Percentiles rank a stretch among this genome's conserved stretches.
phyloP scores from a whole-genome alignment of 2,888 invertebrate genomes.

The Pammene aurita region DNA sequence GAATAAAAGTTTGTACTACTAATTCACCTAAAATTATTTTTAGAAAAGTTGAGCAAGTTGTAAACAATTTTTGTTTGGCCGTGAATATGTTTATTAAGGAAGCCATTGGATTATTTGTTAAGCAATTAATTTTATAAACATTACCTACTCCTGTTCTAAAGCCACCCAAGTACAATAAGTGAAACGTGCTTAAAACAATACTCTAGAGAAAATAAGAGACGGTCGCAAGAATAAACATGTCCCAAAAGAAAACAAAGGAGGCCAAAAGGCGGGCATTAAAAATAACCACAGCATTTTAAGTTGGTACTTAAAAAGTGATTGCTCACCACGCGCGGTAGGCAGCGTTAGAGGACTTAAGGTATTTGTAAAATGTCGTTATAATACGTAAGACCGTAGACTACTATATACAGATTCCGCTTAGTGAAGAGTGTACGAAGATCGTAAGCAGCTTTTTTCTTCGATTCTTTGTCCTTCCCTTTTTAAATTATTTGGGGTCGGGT shows the following conservation, averaged over 20 bases:
- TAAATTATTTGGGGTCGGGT: no score
- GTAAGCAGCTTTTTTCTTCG: no score
- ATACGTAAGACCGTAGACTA: constrained; percentile 47
- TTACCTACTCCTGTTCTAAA: constrained; percentile 19
- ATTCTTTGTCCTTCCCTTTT: no score
- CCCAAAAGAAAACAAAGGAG: constrained; percentile 74
- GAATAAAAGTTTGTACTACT: no score
- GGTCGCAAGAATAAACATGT: constrained; percentile 68
- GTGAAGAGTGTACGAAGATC: no score
- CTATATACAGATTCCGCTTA: background rate
- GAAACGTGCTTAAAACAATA: constrained; percentile 44
- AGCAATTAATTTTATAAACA: constrained; percentile 18
- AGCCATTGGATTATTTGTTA: constrained; percentile 2
- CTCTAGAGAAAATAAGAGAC: constrained; percentile 51
- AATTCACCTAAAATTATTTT: no score
- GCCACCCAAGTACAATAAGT: constrained; percentile 27
- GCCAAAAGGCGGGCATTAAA: constrained; percentile 66
- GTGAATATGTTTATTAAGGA: background rate
- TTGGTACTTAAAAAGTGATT: constrained; percentile 73
- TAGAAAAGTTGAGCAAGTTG: no score
- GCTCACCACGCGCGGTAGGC: constrained; percentile 76
- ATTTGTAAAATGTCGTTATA: constrained; percentile 72
- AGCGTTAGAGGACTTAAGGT: constrained; percentile 60
- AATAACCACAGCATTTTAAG: constrained; percentile 67
- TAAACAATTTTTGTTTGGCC: no score